phyloP scores from a whole-genome alignment of 2,113 vertebrate genomes.

The Megalops atlanticus region DNA sequence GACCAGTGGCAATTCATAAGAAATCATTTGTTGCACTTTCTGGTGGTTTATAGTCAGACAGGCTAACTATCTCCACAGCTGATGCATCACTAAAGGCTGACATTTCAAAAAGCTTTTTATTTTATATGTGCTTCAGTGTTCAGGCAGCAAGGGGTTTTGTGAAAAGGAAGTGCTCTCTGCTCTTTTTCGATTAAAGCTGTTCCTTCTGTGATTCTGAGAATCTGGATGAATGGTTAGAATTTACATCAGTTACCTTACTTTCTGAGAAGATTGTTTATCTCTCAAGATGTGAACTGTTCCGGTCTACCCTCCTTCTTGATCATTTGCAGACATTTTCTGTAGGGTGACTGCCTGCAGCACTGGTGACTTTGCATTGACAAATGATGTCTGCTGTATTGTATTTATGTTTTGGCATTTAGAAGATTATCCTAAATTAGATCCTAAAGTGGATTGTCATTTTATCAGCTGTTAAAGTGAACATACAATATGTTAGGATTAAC shows the following conservation, averaged over 20 bases:
- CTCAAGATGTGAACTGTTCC: background rate
- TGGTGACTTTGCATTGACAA: no score
- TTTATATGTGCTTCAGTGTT: background rate
- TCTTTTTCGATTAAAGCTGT: background rate
- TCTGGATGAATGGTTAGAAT: background rate
- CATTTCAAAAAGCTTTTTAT: background rate
- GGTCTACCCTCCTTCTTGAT: background rate
- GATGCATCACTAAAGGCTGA: background rate
- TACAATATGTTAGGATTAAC: no score
- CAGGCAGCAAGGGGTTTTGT: background rate
- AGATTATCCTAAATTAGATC: no score
- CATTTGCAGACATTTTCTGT: no score
- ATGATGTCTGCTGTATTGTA: no score
- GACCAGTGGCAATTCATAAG: background rate
- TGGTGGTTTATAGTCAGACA: background rate
- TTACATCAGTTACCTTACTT: background rate
- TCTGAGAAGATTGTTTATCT: background rate
- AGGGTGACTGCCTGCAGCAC: no score
- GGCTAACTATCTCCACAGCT: background rate
- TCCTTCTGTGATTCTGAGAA: background rate
- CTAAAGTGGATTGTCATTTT: no score
- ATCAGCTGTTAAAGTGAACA: no score
- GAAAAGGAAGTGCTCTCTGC: background rate
- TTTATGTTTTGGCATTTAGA: no score
- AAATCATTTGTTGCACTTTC: background rate